Evolutionary conservation across 2,888 invertebrate species (phyloP), one percentile per base, ranked within the genome.

Genomic region (Abrostola triplasia): DNA sequence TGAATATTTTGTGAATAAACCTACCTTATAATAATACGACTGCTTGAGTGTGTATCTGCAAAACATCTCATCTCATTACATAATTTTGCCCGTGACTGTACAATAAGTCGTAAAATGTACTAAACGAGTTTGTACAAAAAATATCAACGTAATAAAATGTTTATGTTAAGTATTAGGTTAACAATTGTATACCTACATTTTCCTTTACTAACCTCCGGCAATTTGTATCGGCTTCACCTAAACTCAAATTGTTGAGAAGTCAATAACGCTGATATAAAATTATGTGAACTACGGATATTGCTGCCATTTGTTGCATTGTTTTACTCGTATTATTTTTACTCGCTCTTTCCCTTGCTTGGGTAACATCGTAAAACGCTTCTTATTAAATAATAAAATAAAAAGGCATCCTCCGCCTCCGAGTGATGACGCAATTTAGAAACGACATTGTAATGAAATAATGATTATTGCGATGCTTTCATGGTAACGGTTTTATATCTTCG

Each of bases 191-290:
- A 70, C n/a, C n/a, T n/a, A n/a, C 75, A 71, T 50, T 58, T 44
- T 44, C 49, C 40, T 37, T 52, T 41, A 51, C 58, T 65, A 59
- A 58, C 57, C 54, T 64, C 60, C 35, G 63, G 67, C 60, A 60
- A 67, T 67, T 77, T 54, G 67, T 71, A 75, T 75, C 67, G 70
- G 47, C 37, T 77, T 70, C 58, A 60, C 71, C 55, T 66, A 67
- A 77, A 64, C 61, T 51, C 64, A 64, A 64, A 74, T 60, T 64
- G 66, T 66, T 66, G 60, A 57, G 61, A 66, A 40, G 0, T 51
- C 36, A 11, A 42, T 51, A 36, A 37, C 10, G 36, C 10, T 42
- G 36, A 13, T 24, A 13, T 54, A 55, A 13, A 54, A 55, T 53
- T 55, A 56, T 48, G 35, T 24, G 49, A 74, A 57, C 59, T 48